Evolutionary conservation across 2,888 invertebrate species (phyloP).

Genomic region (Mylabris sibirica): DNA sequence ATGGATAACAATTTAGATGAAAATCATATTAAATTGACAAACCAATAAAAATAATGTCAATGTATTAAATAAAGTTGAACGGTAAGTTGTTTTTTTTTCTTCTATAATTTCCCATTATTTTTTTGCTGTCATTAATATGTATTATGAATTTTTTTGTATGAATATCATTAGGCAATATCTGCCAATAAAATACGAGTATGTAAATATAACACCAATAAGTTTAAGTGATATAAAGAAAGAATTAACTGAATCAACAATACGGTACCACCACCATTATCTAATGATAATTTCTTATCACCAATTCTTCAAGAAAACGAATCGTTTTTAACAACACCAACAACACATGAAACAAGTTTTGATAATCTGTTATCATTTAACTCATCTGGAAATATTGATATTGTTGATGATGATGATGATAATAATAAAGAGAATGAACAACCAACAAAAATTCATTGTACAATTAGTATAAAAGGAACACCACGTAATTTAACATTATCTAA

Average conservation of each 20-base stretch:
- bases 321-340: background rate
- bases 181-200: background rate
- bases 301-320: background rate
- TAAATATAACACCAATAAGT: slow-evolving; percentile 18
- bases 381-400: too few species aligned
- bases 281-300: background rate
- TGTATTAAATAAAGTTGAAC: too few species aligned
- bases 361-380: background rate
- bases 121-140: too few species aligned
- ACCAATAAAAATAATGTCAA: too few species aligned
- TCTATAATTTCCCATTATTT: too few species aligned
- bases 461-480: slow-evolving; percentile 34
- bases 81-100: too few species aligned
- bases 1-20: too few species aligned
- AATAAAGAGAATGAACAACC: slow-evolving; percentile 29
- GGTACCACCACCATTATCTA: too few species aligned
- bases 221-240: slow-evolving; percentile 22
- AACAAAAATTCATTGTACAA: slow-evolving; percentile 35
- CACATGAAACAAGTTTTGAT: background rate
- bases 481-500: slow-evolving; percentile 22
- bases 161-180: background rate
- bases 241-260: slow-evolving; percentile 18
- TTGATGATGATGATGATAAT: too few species aligned
- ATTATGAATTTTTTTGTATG: too few species aligned
- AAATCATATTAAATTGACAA: too few species aligned